These are phyloP conservation scores for Magallana angulata DNA, from an alignment of 1,140 invertebrate species.

Conservation along the genomic window DNA sequence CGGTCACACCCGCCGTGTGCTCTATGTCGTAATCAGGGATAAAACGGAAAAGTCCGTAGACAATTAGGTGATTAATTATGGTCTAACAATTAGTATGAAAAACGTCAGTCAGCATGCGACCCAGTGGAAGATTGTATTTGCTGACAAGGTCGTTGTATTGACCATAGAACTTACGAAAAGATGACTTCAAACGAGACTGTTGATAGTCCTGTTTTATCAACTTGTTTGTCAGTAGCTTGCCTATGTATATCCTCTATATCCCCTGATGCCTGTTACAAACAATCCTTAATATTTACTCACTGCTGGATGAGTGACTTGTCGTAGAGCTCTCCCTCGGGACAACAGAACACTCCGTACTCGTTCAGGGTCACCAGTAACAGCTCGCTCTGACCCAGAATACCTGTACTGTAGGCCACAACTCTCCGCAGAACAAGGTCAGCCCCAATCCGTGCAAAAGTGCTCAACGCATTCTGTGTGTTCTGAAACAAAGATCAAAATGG, in stretches of 20 bases:
- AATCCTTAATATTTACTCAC: slow-evolving; percentile 78
- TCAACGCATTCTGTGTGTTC: slow-evolving; percentile 74
- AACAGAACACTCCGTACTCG: slow-evolving; percentile 93
- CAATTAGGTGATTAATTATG: too few relatives aligned
- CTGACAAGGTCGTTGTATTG: too few relatives aligned
- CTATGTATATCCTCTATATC: not conserved
- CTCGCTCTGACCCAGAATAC: slow-evolving; percentile 84
- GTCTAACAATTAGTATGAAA: too few relatives aligned
- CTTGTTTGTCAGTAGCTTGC: too few relatives aligned
- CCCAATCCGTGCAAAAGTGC: slow-evolving; percentile 83
- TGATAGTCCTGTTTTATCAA: too few relatives aligned
- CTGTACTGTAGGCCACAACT: slow-evolving; percentile 82
- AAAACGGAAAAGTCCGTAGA: too few relatives aligned
- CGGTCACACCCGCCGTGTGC: too few relatives aligned
- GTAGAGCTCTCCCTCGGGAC: slow-evolving; percentile 93
- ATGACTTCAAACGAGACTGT: too few relatives aligned
- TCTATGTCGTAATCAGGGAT: too few relatives aligned
- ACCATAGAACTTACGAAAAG: too few relatives aligned
- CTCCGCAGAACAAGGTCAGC: slow-evolving; percentile 84
- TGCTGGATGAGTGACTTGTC: slow-evolving; percentile 93
- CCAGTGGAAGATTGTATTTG: too few relatives aligned
- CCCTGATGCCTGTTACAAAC: not conserved
- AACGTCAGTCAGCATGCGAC: too few relatives aligned
- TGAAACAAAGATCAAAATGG: slow-evolving; percentile 39
- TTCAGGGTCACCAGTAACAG: slow-evolving; percentile 89